Base-by-base conservation (phyloP, 1,140 invertebrate genomes). In the Drosophila mojavensis region DNA sequence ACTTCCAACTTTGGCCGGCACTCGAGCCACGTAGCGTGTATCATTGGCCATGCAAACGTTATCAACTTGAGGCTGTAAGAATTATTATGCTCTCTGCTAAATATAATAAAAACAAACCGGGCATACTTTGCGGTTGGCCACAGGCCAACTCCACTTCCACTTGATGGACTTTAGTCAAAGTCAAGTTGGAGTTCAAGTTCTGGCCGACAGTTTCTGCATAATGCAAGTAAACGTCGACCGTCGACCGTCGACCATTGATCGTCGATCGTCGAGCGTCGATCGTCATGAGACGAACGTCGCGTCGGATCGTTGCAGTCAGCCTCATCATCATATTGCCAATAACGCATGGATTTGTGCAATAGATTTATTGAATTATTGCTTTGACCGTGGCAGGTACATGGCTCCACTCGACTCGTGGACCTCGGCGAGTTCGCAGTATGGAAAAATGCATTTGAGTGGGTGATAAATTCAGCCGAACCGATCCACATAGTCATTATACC, bases 331-430 rank as follows among this genome's bases (percentile, higher is more conserved):
- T 88, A 88, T 90, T 89, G 84, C 85, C 84, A 89, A 89, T 89
- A 89, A 89, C 85, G 84, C 85, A 89, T 84, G 75, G 58, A 74
- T 77, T 77, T 77, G 70, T 90, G 84, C 81, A 89, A 89, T 91
- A 91, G 88, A 91, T 91, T 91, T 91, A 91, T 91, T 88, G 88
- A 91, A 91, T 91, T 91, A 91, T 91, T 91, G 88, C 88, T 91
- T 77, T 79, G 83, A 70, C 88, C 74, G 78, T 91, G 88, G 88
- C 88, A 91, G 88, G 88, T 91, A 91, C 88, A 91, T 86, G 86
- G 83, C 77, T 82, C 67, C 75, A 81, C 77, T 88, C 61, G 48
- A 73, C 51, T 78, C 24, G 53, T 47, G 60, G 39, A 30, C 39
- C 69, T 66, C 61, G 43, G 3, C 6, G 39, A 50, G 20, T 47